These are phyloP conservation scores for cat (Felis catus) DNA, from an alignment of 2,113 vertebrate genomes.

Conservation along the genomic window DNA sequence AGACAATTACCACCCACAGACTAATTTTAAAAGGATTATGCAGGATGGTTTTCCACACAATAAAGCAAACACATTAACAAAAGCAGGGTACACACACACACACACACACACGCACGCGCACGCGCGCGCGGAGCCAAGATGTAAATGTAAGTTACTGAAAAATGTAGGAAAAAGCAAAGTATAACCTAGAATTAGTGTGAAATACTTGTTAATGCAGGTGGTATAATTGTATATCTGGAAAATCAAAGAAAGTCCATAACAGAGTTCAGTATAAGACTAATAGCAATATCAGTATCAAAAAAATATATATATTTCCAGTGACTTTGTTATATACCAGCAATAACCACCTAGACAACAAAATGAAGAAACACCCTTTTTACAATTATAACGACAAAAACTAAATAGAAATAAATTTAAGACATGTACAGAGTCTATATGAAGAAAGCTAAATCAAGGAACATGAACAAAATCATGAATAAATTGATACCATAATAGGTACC, in stretches of 20 bases:
- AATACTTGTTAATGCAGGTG: neutral
- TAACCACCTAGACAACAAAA: neutral
- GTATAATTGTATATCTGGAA: neutral
- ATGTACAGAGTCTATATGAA: neutral
- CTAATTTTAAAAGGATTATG: neutral
- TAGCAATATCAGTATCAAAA: neutral
- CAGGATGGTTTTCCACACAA: neutral
- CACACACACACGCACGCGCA: neutral
- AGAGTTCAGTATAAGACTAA: neutral
- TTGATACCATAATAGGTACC: neutral
- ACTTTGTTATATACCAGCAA: neutral
- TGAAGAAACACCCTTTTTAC: neutral
- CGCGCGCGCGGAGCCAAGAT: neutral
- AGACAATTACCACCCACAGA: neutral
- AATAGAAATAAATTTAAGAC: neutral
- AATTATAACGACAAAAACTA: neutral
- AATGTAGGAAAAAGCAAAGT: slow-evolving; percentile 4
- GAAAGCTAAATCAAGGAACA: neutral
- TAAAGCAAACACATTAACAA: neutral
- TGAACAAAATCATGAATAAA: neutral
- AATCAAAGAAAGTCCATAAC: neutral
- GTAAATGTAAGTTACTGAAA: neutral
- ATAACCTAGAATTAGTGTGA: neutral
- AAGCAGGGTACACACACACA: neutral
- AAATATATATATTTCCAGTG: neutral